phyloP scores from a whole-genome alignment of 2,888 invertebrate genomes.

The Brachycybe producta region DNA sequence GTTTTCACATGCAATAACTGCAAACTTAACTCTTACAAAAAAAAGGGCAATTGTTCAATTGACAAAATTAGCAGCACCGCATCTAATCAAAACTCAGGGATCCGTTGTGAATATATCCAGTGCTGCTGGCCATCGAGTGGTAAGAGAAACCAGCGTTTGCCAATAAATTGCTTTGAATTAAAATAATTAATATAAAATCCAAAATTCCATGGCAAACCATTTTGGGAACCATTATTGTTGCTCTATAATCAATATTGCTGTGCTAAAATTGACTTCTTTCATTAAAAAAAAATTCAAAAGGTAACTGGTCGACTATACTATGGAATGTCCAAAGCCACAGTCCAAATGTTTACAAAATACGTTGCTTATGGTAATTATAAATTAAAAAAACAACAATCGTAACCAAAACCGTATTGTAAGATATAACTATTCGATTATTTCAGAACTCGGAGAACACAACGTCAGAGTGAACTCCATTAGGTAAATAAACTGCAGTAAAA shows the following conservation, averaged over 20 bases:
- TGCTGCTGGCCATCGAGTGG: slow-evolving; percentile 6
- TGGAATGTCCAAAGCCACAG: slow-evolving; percentile 12
- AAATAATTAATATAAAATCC: slow-evolving; percentile 1
- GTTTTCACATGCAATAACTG: too few species aligned
- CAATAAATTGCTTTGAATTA: neutral
- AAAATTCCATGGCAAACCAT: neutral
- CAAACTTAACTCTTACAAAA: too few species aligned
- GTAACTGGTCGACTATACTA: slow-evolving; percentile 9
- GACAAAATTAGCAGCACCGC: slow-evolving; percentile 13
- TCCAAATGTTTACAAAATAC: slow-evolving; percentile 12
- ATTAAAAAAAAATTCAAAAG: neutral
- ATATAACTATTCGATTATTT: too few species aligned
- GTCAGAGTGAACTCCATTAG: slow-evolving; percentile 5
- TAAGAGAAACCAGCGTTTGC: too few species aligned
- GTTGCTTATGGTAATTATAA: slow-evolving; percentile 13
- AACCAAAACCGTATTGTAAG: too few species aligned
- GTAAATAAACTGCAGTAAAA: neutral
- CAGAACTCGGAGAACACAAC: neutral
- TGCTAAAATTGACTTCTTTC: neutral
- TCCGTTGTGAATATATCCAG: slow-evolving; percentile 8
- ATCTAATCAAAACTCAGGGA: slow-evolving; percentile 14
- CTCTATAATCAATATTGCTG: neutral
- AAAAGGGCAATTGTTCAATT: slow-evolving; percentile 9
- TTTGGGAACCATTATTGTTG: neutral
- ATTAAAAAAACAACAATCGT: too few species aligned